Percentiles rank a stretch among this genome's conserved stretches.
Evolutionary conservation across 2,113 vertebrate genomes (phyloP).

Genomic region (Pholis gunnellus): DNA sequence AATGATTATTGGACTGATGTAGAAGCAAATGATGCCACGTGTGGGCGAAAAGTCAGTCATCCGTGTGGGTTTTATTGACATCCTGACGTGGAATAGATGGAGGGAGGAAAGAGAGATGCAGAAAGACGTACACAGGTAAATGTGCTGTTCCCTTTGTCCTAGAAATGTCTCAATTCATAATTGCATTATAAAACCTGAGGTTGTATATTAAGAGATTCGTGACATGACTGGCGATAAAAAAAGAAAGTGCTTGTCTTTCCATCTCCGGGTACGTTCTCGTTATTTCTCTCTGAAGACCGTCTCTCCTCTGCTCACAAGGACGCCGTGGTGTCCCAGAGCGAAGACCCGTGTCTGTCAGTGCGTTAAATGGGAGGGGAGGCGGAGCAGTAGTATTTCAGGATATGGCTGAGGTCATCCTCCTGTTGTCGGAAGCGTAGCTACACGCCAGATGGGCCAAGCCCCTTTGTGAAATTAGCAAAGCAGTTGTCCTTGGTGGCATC

Average conservation of each 20-base stretch:
- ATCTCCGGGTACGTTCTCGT: neutral
- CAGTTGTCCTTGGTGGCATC: slow-evolving; percentile 55
- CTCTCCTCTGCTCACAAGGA: slow-evolving; percentile 59
- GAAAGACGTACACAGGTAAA: neutral
- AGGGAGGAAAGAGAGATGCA: neutral
- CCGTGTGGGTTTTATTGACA: slow-evolving; percentile 31
- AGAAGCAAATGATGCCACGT: slow-evolving; percentile 28
- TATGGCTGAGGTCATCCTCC: slow-evolving; percentile 53
- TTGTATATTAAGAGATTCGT: slow-evolving; percentile 21
- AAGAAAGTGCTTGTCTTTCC: neutral
- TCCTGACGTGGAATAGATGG: neutral
- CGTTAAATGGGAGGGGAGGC: slow-evolving; percentile 59
- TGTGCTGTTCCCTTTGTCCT: neutral
- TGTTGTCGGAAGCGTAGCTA: slow-evolving; percentile 23
- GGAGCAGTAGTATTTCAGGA: slow-evolving; percentile 7
- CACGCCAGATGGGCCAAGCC: slow-evolving; percentile 35
- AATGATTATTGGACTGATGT: slow-evolving; percentile 48
- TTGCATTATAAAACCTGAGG: neutral
- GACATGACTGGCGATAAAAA: slow-evolving; percentile 37
- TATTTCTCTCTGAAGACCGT: slow-evolving; percentile 37
- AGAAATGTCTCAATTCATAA: neutral
- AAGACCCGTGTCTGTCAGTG: slow-evolving; percentile 52
- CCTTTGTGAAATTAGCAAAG: slow-evolving; percentile 44
- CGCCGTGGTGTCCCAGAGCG: slow-evolving; percentile 41
- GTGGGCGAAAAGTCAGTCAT: slow-evolving; percentile 7